Evolutionary conservation across 2,113 vertebrate genomes (phyloP), one percentile per base, ranked within the genome.

Genomic region (Lanius collurio): DNA sequence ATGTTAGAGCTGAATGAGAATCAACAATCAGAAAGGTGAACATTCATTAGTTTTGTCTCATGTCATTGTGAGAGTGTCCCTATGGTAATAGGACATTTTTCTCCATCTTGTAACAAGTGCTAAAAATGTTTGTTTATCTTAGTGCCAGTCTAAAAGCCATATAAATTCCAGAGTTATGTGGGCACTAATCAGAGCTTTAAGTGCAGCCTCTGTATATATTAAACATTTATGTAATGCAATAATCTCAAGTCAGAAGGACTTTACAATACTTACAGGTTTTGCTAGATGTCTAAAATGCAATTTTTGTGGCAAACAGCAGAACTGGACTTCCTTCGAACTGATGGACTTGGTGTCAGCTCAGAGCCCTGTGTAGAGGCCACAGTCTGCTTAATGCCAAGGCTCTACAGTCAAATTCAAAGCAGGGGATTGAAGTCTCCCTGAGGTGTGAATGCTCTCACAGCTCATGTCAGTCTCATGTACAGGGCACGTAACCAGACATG

Each of bases 181-280:
- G 53, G 68, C 60, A 89, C 71, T 89, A 24, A 79, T 50, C 62
- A 50, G 56, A 1, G 8, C 56, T 90, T 49, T 67, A 86, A 87
- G 55, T 83, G 84, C 87, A 69, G 62, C 69, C 73, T 85, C 70
- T 80, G 14, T 68, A 55, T 31, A 60, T 68, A 76, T 89, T 92
- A 95, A 93, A 93, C 41, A 76, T 93, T 91, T 70, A 95, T 91
- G 62, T 56, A 74, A 88, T 31, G 26, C 75, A 92, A 82, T 89
- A 89, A 78, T 56, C 41, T 87, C 67, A 84, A 89, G 39, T 79
- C 3, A 1, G 57, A 87, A 84, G 41, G 28, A 57, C 52, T 84
- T 75, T 65, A 68, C 96, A 97, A 94, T 89, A 95, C 93, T 95
- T 89, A 96, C 41, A 73, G 13, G 28, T 69, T 41, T 62, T 91